Evolutionary conservation across 64 coral and sea anemone genomes (phyloP).

Genomic region (Anthopleura sola): DNA sequence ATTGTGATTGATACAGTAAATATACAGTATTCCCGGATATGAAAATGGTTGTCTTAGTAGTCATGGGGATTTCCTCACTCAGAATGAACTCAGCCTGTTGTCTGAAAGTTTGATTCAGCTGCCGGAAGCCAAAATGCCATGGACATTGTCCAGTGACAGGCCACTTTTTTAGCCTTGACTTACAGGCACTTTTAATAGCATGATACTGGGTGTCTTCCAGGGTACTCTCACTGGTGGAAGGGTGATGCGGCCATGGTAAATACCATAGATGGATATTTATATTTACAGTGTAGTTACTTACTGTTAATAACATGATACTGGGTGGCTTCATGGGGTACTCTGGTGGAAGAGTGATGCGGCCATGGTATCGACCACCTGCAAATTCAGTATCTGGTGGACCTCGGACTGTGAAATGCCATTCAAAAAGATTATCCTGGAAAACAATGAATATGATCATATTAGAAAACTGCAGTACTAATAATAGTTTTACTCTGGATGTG

Average conservation of each 20-base stretch:
- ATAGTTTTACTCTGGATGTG: too few species aligned
- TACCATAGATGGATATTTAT: too few species aligned
- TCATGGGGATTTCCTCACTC: too few species aligned
- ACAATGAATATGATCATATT: background rate
- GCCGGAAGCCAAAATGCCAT: too few species aligned
- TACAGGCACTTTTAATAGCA: constrained; percentile 91
- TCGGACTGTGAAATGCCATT: constrained; percentile 99
- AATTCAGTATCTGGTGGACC: constrained; percentile 95
- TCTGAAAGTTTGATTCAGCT: too few species aligned
- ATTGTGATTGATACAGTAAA: too few species aligned
- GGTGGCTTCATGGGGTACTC: constrained; percentile 99
- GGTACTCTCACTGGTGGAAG: constrained; percentile 73
- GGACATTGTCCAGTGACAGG: too few species aligned
- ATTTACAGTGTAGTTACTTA: constrained; percentile 36
- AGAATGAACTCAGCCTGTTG: too few species aligned
- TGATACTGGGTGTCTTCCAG: constrained; percentile 98
- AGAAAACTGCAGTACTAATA: too few species aligned
- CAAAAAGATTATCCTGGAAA: constrained; percentile 95
- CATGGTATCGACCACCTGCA: constrained; percentile 95
- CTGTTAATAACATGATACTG: constrained; percentile 96
- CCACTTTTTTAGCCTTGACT: too few species aligned
- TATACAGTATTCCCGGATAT: too few species aligned
- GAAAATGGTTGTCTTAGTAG: too few species aligned
- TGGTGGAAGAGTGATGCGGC: constrained; percentile 85
- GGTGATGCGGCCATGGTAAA: background rate